These are phyloP conservation scores for Ictidomys tridecemlineatus DNA, from an alignment of 2,113 vertebrate species.

Conservation along the genomic window DNA sequence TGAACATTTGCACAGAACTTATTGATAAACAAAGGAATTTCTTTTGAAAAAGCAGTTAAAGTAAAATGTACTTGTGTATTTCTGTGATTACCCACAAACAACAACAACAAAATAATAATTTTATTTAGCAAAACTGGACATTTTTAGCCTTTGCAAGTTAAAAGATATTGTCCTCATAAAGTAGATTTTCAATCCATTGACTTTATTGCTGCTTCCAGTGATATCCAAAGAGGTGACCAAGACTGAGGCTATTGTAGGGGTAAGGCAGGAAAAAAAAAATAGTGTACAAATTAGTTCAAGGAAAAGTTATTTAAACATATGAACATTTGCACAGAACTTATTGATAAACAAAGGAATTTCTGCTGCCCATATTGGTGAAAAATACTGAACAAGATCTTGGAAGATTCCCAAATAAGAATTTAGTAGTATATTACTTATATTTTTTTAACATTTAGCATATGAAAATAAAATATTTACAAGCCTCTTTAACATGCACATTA, in stretches of 20 bases:
- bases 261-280: neutral
- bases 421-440: slow-evolving; percentile 68
- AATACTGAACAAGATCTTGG: slow-evolving; percentile 25
- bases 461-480: slow-evolving; percentile 80
- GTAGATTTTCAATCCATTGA: neutral
- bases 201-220: neutral
- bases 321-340: too few relatives aligned
- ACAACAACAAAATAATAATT: neutral
- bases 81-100: neutral
- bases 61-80: neutral
- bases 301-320: too few relatives aligned
- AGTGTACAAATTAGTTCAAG: neutral
- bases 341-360: too few relatives aligned
- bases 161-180: neutral
- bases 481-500: slow-evolving; percentile 84
- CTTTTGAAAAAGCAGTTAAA: neutral
- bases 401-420: slow-evolving; percentile 61
- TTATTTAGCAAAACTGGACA: neutral
- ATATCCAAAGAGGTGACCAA: neutral
- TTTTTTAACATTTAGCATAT: slow-evolving; percentile 72
- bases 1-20: neutral
- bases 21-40: neutral
- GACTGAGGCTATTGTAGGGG: too few relatives aligned
- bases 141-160: neutral
- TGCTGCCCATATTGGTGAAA: neutral